Evolutionary conservation across 2,797 vertebrate species (phyloP).

Genomic region (Meda fulgida): DNA sequence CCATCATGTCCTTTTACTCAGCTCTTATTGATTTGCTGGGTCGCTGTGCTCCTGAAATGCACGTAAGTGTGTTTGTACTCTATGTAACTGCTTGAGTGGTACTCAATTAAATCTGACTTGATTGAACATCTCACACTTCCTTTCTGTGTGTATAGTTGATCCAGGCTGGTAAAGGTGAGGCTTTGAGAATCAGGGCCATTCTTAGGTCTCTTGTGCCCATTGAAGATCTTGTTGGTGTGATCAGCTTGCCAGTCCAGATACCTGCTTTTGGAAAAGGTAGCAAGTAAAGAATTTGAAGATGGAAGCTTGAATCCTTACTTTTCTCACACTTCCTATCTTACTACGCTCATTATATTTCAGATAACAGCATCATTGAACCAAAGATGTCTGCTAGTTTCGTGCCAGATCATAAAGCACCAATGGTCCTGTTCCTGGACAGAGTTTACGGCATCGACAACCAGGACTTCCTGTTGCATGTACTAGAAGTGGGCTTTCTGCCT

Average conservation of each 20-base stretch:
- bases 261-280: conserved; percentile 91
- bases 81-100: not conserved
- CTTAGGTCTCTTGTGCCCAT: conserved; percentile 91
- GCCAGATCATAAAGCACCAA: conserved; percentile 94
- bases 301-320: not conserved
- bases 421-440: conserved; percentile 95
- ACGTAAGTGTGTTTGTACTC: conserved; percentile 75
- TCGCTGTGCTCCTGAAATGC: conserved; percentile 95
- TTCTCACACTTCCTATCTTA: not conserved
- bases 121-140: conserved; percentile 27
- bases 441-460: conserved; percentile 96
- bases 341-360: conserved; percentile 64
- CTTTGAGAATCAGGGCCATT: conserved; percentile 93
- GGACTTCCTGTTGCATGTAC: conserved; percentile 90
- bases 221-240: conserved; percentile 93
- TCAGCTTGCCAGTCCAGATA: conserved; percentile 91
- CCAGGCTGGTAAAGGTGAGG: conserved; percentile 93
- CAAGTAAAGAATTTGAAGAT: not conserved
- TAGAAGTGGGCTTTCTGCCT: conserved; percentile 94
- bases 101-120: not conserved
- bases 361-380: conserved; percentile 90
- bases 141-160: conserved; percentile 82
- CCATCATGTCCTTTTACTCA: conserved; percentile 95
- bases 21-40: conserved; percentile 93
- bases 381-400: conserved; percentile 96